Evolutionary conservation across 2,113 vertebrate genomes (phyloP), one percentile per base, ranked within the genome.

Genomic region (Prolemur simus): DNA sequence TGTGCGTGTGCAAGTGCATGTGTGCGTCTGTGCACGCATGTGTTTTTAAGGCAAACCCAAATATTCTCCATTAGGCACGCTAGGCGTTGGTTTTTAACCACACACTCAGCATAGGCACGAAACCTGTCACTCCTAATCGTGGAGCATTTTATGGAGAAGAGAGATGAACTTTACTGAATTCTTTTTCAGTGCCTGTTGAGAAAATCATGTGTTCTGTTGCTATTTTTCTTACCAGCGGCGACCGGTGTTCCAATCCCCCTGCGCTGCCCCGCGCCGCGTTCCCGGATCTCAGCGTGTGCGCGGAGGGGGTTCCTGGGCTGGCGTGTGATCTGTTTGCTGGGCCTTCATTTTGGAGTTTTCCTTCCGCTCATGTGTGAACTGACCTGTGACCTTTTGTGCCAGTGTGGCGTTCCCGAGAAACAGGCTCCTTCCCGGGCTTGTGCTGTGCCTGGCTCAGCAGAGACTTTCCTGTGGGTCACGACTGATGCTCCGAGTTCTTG

Each of bases 21-120:
- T 52, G 49, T 10, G 4, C 6, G 12, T 47, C 45, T 47, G 47
- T 54, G 52, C 17, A 17, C 17, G 17, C 5, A 5, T 17, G 11
- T n/a, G 80, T 21, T 54, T n/a, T 21, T 14, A 18, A 52, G 63
- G n/a, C 69, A 60, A 34, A 45, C 3, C 14, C 3, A 6, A 4
- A 2, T 0, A 20, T 10, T 20, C 11, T 12, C 56, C 17, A 4
- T 6, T 5, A 49, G n/a, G 18, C 11, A 5, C 8, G 2, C 5
- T n/a, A 29, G 76, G 69, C 2, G 2, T 84, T 23, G 12, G 42
- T 39, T 60, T 54, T 69, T 21, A 15, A 5, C 29, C 4, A 1
- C 0, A 0, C 52, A 0, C 29, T 66, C n/a, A 2, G 37, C 9
- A 14, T 3, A n/a, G 73, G 21, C 7, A 2, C 0, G 0, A 60